Percentiles rank a stretch among this genome's conserved stretches.
phyloP scores from a whole-genome alignment of 2,888 invertebrate genomes.

The Oxytorus armatus region DNA sequence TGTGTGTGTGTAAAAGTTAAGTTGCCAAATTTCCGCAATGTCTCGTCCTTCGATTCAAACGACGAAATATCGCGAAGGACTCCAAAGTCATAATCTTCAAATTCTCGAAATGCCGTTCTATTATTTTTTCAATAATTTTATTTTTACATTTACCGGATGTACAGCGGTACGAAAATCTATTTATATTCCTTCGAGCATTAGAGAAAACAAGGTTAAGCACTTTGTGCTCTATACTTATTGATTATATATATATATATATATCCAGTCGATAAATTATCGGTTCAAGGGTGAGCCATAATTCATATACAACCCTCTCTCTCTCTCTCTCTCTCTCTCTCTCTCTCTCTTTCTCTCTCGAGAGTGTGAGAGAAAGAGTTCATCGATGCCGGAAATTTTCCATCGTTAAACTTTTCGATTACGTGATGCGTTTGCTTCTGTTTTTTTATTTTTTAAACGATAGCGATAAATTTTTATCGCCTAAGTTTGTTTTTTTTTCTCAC shows the following conservation, averaged over 20 bases:
- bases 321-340: too few species aligned
- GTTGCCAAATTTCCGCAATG: too few species aligned
- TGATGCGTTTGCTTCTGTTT: too few species aligned
- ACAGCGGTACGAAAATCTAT: neutral
- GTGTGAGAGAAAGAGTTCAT: constrained; percentile 5
- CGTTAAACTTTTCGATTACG: constrained; percentile 14
- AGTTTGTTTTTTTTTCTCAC: neutral
- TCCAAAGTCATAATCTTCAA: too few species aligned
- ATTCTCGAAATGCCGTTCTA: too few species aligned
- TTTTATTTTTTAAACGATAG: neutral
- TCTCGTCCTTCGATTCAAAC: too few species aligned
- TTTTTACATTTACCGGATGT: too few species aligned
- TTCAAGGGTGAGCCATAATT: constrained; percentile 2
- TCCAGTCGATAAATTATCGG: constrained; percentile 13
- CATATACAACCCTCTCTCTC: constrained; percentile 8
- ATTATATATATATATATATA: neutral
- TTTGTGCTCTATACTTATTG: neutral
- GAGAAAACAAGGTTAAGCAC: constrained; percentile 7
- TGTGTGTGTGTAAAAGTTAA: too few species aligned
- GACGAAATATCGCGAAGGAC: too few species aligned
- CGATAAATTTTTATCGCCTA: neutral
- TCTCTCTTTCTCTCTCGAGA: too few species aligned
- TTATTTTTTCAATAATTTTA: too few species aligned
- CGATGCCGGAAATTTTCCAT: constrained; percentile 22
- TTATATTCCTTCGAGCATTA: neutral